phyloP scores from a whole-genome alignment of 2,113 vertebrate species.

The Indicator indicator region DNA sequence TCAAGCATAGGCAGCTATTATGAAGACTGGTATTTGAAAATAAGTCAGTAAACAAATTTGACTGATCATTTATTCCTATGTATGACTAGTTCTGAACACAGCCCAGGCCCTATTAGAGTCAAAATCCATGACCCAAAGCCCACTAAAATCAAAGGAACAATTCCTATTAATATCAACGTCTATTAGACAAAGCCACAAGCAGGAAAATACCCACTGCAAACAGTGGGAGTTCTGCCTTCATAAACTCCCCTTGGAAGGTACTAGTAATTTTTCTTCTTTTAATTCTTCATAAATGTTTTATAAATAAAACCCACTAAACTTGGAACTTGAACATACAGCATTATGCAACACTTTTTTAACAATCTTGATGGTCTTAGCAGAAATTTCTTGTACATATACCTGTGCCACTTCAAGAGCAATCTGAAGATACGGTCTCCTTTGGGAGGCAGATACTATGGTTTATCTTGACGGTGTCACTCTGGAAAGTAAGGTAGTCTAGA shows the following conservation, averaged over 20 bases:
- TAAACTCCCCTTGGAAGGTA: neutral
- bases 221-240: neutral
- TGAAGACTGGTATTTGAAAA: neutral
- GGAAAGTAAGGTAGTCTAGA: conserved; percentile 18
- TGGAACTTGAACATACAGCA: neutral
- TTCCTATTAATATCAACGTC: neutral
- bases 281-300: conserved; percentile 51
- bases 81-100: neutral
- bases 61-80: neutral
- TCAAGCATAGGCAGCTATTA: neutral
- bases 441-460: conserved; percentile 32
- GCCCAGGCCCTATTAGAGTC: neutral
- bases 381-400: conserved; percentile 10
- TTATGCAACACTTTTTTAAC: neutral
- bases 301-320: conserved; percentile 13
- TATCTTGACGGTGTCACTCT: neutral
- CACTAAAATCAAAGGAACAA: neutral
- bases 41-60: neutral
- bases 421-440: conserved; percentile 55
- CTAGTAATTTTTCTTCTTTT: neutral
- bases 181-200: conserved; percentile 4
- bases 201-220: conserved; percentile 28
- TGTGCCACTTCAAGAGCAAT: neutral
- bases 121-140: neutral
- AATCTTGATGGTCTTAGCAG: conserved; percentile 12